phyloP scores from a whole-genome alignment of 2,888 invertebrate genomes.

The Automeris io region DNA sequence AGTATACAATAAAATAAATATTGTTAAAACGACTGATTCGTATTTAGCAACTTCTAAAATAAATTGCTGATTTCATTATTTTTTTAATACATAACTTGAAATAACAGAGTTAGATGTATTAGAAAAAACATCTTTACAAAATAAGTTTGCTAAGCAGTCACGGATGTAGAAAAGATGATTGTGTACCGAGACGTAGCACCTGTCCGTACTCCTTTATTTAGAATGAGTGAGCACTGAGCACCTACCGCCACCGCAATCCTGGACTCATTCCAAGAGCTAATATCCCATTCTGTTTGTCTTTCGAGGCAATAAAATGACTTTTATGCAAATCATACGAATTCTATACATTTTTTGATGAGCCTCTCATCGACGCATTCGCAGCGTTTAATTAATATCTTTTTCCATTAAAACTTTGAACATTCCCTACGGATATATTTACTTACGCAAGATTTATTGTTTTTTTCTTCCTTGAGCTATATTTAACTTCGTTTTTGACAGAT shows the following conservation, averaged over 20 bases:
- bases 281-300: conserved; percentile 76
- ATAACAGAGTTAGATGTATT: neutral
- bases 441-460: no score
- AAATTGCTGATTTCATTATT: conserved; percentile 6
- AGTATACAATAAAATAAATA: no score
- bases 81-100: conserved; percentile 11
- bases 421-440: conserved; percentile 35
- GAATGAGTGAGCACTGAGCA: conserved; percentile 17
- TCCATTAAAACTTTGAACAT: conserved; percentile 61
- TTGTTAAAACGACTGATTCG: no score
- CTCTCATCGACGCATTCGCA: conserved; percentile 52
- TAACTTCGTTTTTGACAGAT: no score
- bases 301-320: conserved; percentile 76
- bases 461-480: no score
- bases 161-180: neutral
- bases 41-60: no score
- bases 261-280: conserved; percentile 69
- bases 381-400: conserved; percentile 72
- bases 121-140: neutral
- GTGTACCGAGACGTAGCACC: conserved; percentile 8
- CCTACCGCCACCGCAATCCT: conserved; percentile 40
- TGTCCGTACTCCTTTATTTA: conserved; percentile 8
- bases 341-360: conserved; percentile 77
- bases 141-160: neutral
- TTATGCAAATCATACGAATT: conserved; percentile 77